Conservation (phyloP, 30 jellyfish, hydroid and myxozoan genomes). For the Cassiopea xamachana region DNA sequence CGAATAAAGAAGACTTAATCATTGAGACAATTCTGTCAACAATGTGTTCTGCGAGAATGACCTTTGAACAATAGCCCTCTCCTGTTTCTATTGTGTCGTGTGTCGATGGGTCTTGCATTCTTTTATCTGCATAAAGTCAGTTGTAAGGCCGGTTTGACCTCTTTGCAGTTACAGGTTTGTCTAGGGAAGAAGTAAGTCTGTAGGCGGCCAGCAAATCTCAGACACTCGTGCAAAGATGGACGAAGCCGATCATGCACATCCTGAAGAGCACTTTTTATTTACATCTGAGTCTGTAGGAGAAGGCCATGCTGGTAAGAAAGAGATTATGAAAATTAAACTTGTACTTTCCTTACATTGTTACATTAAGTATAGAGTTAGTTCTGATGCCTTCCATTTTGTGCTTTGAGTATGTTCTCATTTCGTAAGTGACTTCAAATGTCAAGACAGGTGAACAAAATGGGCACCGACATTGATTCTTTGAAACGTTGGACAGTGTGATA, state of each 20-base stretch:
- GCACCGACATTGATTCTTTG: too few species aligned
- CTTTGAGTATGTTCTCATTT: too few species aligned
- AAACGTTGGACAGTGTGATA: too few species aligned
- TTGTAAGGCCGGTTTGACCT: not conserved
- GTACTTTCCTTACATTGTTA: too few species aligned
- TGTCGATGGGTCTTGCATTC: not conserved
- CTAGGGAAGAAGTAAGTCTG: not conserved
- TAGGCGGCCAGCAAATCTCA: not conserved
- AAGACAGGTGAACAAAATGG: too few species aligned
- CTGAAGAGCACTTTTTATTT: conserved; percentile 81
- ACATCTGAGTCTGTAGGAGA: conserved; percentile 99
- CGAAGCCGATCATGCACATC: conserved; percentile 69
- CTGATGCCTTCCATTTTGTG: too few species aligned
- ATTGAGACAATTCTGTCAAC: too few species aligned
- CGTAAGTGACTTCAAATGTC: too few species aligned
- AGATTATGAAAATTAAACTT: not conserved
- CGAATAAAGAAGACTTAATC: too few species aligned
- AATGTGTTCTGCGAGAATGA: not conserved
- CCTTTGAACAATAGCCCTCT: not conserved
- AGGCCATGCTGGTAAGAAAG: conserved; percentile 97
- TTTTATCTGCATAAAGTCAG: not conserved
- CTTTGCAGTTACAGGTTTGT: not conserved
- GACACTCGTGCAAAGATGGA: conserved; percentile 32
- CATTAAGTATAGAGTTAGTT: too few species aligned
- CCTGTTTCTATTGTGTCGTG: not conserved